phyloP scores from a whole-genome alignment of 2,113 vertebrate species.

The Eolophus roseicapilla region DNA sequence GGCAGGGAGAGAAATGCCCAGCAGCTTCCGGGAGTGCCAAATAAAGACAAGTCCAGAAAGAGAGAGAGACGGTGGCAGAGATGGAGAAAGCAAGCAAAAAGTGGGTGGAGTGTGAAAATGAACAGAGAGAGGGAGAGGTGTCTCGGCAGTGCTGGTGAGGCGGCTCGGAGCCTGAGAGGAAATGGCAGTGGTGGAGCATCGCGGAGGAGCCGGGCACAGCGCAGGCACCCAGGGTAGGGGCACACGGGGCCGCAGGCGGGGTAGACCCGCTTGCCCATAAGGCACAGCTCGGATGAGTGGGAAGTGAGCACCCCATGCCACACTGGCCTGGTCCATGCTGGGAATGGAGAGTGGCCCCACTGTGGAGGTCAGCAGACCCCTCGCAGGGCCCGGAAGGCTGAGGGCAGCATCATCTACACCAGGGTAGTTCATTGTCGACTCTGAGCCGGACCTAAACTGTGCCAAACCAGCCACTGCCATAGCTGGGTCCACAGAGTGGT shows the following conservation, averaged over 20 bases:
- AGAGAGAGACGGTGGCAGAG: slow-evolving; percentile 55
- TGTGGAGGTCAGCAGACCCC: background rate
- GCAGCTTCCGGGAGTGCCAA: slow-evolving; percentile 89
- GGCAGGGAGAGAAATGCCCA: slow-evolving; percentile 62
- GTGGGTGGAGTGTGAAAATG: slow-evolving; percentile 58
- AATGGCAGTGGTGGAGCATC: background rate
- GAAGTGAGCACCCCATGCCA: background rate
- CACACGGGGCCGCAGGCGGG: accelerated
- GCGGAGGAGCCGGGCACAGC: background rate
- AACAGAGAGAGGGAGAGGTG: slow-evolving; percentile 9
- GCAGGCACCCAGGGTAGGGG: background rate
- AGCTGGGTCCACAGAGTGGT: accelerated
- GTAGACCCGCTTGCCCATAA: accelerated
- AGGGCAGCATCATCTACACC: background rate
- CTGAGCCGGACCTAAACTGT: accelerated
- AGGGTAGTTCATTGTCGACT: accelerated
- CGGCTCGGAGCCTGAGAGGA: background rate
- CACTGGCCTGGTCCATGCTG: background rate
- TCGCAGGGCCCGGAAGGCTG: accelerated
- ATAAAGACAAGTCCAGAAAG: slow-evolving; percentile 80
- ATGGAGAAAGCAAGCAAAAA: slow-evolving; percentile 64
- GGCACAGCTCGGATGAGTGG: background rate
- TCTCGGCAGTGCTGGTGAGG: background rate
- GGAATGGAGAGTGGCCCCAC: background rate
- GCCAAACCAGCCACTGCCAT: background rate